Conservation (phyloP, 2,797 vertebrate genomes). For the Lates japonicus region DNA sequence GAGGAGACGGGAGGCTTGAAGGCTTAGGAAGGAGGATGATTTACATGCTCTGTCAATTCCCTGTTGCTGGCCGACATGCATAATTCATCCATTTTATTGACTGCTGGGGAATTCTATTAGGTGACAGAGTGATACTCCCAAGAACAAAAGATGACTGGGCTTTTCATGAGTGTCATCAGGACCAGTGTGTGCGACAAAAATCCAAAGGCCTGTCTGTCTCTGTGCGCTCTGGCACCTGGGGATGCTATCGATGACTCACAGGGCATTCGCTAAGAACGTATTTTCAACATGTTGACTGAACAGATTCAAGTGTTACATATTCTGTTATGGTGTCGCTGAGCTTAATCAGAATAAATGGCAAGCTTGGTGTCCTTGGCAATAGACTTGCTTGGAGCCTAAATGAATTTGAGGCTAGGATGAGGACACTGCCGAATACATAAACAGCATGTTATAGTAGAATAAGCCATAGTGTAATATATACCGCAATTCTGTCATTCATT, state of each 20-base stretch:
- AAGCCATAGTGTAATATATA: neutral
- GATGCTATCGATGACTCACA: conserved; percentile 34
- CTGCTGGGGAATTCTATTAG: conserved; percentile 82
- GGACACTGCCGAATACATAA: conserved; percentile 31
- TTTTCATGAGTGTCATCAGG: conserved; percentile 70
- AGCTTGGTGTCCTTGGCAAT: conserved; percentile 45
- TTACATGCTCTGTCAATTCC: conserved; percentile 82
- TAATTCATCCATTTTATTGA: conserved; percentile 85
- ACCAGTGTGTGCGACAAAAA: conserved; percentile 35
- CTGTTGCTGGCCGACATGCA: conserved; percentile 74
- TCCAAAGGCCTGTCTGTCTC: conserved; percentile 17
- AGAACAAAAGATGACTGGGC: conserved; percentile 79
- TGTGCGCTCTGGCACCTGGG: conserved; percentile 24
- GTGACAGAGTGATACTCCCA: conserved; percentile 73
- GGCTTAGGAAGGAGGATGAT: conserved; percentile 72
- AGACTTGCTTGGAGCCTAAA: conserved; percentile 37
- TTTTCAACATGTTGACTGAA: conserved; percentile 48
- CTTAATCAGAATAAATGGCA: conserved; percentile 52
- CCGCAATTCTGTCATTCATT: conserved; percentile 6
- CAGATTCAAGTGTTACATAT: conserved; percentile 29
- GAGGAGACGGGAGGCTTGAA: conserved; percentile 56
- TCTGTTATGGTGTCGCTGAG: conserved; percentile 35
- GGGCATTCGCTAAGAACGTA: conserved; percentile 21
- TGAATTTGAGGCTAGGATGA: conserved; percentile 29
- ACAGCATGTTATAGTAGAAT: conserved; percentile 16